phyloP scores from a whole-genome alignment of 1,140 invertebrate species.

The Tetramorium alpestre region DNA sequence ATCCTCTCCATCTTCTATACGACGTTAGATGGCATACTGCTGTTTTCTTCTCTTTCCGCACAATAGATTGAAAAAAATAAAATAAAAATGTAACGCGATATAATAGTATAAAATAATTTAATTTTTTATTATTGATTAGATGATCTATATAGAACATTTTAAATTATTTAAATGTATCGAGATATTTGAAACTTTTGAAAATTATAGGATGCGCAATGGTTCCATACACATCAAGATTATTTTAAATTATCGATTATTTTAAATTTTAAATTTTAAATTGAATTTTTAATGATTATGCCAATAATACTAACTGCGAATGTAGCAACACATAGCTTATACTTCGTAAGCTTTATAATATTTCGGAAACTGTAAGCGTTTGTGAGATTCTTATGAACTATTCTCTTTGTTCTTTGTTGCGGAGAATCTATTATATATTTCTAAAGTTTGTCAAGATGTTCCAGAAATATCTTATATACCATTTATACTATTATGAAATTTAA shows the following conservation, averaged over 20 bases:
- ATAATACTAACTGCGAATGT: background rate
- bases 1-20: background rate
- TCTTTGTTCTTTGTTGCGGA: background rate
- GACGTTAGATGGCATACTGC: background rate
- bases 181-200: background rate
- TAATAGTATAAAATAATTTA: background rate
- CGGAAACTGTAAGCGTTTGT: constrained; percentile 12
- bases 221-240: background rate
- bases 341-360: constrained; percentile 12
- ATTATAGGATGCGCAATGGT: background rate
- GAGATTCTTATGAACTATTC: constrained; percentile 23
- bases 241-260: background rate
- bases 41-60: background rate
- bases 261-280: background rate
- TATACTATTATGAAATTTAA: constrained; percentile 2
- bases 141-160: background rate
- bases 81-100: background rate
- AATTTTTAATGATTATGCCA: background rate
- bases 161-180: background rate
- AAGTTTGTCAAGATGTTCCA: constrained; percentile 27
- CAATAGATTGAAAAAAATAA: background rate
- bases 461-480: background rate
- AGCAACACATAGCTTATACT: constrained; percentile 8
- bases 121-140: background rate
- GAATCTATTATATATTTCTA: background rate